A percentile compares a stretch with the other conserved stretches of the same genome.
Conservation (phyloP, 1,140 invertebrate species). For the Phymorhynchus buccinoides region DNA sequence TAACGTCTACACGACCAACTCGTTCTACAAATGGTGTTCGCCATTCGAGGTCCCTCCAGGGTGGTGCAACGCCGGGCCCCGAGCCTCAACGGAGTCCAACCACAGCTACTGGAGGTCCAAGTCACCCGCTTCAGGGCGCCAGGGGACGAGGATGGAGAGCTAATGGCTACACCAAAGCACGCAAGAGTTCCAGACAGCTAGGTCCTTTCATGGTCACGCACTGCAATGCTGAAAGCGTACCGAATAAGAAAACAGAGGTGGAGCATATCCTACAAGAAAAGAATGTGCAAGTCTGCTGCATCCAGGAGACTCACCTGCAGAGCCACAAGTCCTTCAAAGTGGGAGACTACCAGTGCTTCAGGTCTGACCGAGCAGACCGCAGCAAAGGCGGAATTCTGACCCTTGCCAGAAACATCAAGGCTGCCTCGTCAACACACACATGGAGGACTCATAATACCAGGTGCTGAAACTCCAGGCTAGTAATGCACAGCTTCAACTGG, state of each 20-base stretch:
- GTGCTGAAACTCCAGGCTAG: too few relatives aligned
- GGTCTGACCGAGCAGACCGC: not conserved
- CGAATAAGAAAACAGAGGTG: not conserved
- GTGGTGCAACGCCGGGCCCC: too few relatives aligned
- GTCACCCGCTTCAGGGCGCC: too few relatives aligned
- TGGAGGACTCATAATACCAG: not conserved
- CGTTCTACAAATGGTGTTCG: too few relatives aligned
- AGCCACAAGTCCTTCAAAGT: not conserved
- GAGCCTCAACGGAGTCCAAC: too few relatives aligned
- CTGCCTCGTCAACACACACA: not conserved
- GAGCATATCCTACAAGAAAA: not conserved
- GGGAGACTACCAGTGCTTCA: slow-evolving; percentile 6
- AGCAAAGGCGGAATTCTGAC: not conserved
- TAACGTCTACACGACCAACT: too few relatives aligned
- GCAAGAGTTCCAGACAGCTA: not conserved
- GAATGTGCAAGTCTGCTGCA: not conserved
- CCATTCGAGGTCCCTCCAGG: too few relatives aligned
- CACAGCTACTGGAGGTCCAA: too few relatives aligned
- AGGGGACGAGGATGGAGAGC: not conserved
- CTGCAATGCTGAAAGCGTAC: not conserved
- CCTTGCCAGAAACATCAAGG: slow-evolving; percentile 7
- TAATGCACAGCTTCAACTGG: not conserved
- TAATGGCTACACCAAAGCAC: not conserved
- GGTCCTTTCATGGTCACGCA: not conserved
- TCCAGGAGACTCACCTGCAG: not conserved